These are phyloP conservation scores for Microtus agrestis DNA, from an alignment of 2,797 vertebrate genomes.

Conservation along the genomic window DNA sequence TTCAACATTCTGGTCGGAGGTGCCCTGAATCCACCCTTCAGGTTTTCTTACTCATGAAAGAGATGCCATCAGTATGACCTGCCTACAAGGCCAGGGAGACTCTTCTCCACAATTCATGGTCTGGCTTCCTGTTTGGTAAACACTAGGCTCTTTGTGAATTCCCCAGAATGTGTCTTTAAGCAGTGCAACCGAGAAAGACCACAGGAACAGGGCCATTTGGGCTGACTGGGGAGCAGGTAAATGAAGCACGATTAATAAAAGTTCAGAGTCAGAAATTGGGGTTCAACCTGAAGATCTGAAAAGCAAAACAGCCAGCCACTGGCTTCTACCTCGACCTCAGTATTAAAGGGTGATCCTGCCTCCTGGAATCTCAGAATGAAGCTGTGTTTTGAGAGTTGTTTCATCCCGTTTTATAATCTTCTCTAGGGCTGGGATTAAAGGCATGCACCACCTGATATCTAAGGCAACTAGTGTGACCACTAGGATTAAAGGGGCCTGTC, in stretches of 20 bases:
- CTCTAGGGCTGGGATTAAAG: too few relatives aligned
- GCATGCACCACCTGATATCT: too few relatives aligned
- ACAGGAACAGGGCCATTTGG: constrained; percentile 38
- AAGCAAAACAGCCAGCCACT: too few relatives aligned
- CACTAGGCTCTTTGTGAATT: neutral
- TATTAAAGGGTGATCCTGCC: too few relatives aligned
- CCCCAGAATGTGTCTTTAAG: neutral
- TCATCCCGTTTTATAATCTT: too few relatives aligned
- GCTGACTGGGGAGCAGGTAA: constrained; percentile 28
- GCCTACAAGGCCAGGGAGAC: neutral
- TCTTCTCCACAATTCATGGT: neutral
- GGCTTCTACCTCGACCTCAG: too few relatives aligned
- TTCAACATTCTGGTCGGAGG: neutral
- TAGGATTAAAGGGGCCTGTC: too few relatives aligned
- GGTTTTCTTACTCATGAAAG: neutral
- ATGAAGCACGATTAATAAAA: neutral
- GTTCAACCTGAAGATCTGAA: too few relatives aligned
- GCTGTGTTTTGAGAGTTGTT: too few relatives aligned
- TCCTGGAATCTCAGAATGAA: too few relatives aligned
- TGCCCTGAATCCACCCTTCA: neutral
- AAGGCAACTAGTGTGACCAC: too few relatives aligned
- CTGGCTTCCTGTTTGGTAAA: neutral
- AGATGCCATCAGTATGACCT: neutral
- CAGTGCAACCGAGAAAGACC: constrained; percentile 28
- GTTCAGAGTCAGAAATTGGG: too few relatives aligned